Evolutionary conservation across 2,888 invertebrate genomes (phyloP), one percentile per base, ranked within the genome.

Genomic region (Teleogryllus oceanicus): DNA sequence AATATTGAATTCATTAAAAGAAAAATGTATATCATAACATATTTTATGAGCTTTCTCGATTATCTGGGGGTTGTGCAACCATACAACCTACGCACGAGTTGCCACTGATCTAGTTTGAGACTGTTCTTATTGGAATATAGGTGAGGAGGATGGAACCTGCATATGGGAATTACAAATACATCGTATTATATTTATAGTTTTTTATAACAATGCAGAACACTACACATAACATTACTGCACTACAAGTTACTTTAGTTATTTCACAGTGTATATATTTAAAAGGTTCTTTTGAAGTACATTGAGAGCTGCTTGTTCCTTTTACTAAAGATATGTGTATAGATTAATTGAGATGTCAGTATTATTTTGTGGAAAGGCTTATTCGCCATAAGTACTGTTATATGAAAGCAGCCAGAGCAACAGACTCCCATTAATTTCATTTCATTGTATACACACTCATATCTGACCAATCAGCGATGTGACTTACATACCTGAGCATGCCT

Each of bases 241-340:
- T 62, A 62, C 62, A 62, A 18, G 62, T 62, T 62, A n/a, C 62
- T 62, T 62, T 62, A 62, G n/a, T 62, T 62, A 62, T n/a, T 62
- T 62, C 62, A 62, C 62, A 62, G n/a, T 62, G 62, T 62, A n/a
- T 62, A 13, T 62, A n/a, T 62, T 62, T 62, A 62, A 18, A 18
- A 62, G 62, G n/a, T 62, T 62, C 62, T n/a, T n/a, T 62, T 62
- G 62, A 62, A 62, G 62, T 62, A 62, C 62, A 18, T 13, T 62
- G 62, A n/a, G 62, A 11, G 62, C 62, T 18, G 62, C 62, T 62
- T 62, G 13, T 62, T 62, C 13, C 62, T n/a, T 62, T 62, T 62
- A 62, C 62, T 62, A 18, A 62, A 62, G 62, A 62, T 62, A 62
- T 62, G 62, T 62, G 12, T 18, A 62, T 62, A n/a, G 62, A 62